These are phyloP conservation scores for Ormyrus thymus DNA, from an alignment of 2,888 invertebrate genomes.

Conservation along the genomic window DNA sequence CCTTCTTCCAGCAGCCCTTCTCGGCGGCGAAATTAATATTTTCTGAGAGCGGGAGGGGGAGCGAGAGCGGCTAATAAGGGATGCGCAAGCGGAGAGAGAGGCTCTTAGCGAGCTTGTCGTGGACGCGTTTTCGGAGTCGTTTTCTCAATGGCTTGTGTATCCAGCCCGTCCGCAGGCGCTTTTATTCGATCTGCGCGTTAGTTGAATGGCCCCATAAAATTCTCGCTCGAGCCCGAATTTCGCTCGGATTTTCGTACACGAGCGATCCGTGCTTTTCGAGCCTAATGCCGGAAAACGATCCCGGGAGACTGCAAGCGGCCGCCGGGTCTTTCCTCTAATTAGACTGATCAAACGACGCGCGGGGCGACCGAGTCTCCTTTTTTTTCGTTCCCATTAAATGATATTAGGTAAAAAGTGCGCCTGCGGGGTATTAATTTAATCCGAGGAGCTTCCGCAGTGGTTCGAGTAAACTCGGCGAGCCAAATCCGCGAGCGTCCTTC, in stretches of 20 bases:
- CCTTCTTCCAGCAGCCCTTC: slow-evolving; percentile 57
- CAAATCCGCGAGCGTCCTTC: background rate
- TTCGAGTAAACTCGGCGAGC: background rate
- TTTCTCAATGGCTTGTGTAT: too few species aligned
- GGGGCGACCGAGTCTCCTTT: too few species aligned
- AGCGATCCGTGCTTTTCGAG: too few species aligned
- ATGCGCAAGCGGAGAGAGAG: background rate
- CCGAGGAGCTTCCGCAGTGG: background rate
- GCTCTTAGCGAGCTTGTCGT: slow-evolving; percentile 21
- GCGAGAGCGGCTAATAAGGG: slow-evolving; percentile 8
- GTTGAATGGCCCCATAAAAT: slow-evolving; percentile 27
- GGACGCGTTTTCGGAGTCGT: background rate
- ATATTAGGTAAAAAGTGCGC: background rate
- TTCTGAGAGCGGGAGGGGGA: slow-evolving; percentile 1
- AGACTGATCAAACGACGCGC: too few species aligned
- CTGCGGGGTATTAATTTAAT: slow-evolving; percentile 15
- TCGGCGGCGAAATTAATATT: slow-evolving; percentile 60
- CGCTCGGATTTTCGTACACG: too few species aligned
- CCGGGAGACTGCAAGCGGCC: too few species aligned
- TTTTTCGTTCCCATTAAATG: too few species aligned
- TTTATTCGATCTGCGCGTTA: slow-evolving; percentile 11
- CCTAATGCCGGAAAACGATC: too few species aligned
- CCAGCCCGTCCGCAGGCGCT: background rate
- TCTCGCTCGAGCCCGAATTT: background rate
- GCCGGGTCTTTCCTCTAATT: too few species aligned